phyloP scores from a whole-genome alignment of 2,797 vertebrate species.

The Octomys mimax region DNA sequence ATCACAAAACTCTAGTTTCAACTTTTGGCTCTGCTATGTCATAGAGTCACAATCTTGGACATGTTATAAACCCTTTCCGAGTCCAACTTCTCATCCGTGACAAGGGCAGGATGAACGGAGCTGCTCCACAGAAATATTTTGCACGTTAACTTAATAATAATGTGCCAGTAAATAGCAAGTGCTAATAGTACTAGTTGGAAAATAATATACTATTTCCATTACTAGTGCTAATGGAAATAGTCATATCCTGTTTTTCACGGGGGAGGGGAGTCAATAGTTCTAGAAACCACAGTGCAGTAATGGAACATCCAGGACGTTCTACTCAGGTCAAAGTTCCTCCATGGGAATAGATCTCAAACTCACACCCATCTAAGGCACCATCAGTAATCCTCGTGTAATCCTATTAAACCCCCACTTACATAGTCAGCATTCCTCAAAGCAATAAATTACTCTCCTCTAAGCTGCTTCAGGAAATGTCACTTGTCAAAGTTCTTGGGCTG shows the following conservation, averaged over 20 bases:
- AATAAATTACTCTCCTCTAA: slow-evolving; percentile 55
- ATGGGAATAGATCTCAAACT: background rate
- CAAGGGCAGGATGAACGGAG: background rate
- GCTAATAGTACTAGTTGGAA: background rate
- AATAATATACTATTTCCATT: too few relatives aligned
- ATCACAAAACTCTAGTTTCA: background rate
- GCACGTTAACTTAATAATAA: background rate
- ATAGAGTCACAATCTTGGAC: background rate
- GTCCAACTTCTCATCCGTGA: background rate
- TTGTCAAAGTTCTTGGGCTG: slow-evolving; percentile 44
- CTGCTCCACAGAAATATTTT: background rate
- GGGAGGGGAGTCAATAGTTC: background rate
- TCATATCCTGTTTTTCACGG: background rate
- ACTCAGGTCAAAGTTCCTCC: slow-evolving; percentile 42
- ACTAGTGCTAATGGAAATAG: too few relatives aligned
- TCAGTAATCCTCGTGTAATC: background rate
- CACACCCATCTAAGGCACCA: background rate
- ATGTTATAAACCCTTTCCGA: background rate
- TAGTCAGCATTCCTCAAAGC: slow-evolving; percentile 64
- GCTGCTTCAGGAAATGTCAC: slow-evolving; percentile 55
- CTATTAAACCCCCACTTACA: background rate
- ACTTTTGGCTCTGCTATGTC: background rate
- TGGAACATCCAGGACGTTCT: background rate
- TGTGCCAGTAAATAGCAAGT: background rate
- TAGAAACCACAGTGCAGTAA: background rate